Conservation (phyloP, 2,113 vertebrate species). For the Gobius niger region DNA sequence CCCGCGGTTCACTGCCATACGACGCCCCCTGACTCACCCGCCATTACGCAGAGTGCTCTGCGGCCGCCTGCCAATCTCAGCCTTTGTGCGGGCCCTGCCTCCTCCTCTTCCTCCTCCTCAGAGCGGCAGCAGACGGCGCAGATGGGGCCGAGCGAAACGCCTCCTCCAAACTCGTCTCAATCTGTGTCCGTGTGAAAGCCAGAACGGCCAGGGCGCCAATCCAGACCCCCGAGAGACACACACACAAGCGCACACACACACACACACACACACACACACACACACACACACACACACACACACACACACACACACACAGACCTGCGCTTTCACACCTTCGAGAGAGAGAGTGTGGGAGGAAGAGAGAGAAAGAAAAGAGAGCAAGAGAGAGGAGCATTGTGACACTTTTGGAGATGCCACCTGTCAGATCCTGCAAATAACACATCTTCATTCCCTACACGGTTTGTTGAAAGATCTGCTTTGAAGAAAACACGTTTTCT, state of each 20-base stretch:
- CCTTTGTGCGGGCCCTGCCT: constrained; percentile 51
- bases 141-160: constrained; percentile 55
- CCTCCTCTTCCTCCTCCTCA: constrained; percentile 48
- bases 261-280: constrained; percentile 9
- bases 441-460: not conserved
- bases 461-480: not conserved
- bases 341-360: not conserved
- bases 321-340: constrained; percentile 37
- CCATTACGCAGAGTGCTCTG: constrained; percentile 13
- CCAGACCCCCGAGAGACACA: constrained; percentile 60
- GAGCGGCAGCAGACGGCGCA: constrained; percentile 51
- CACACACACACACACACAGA: constrained; percentile 19
- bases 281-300: constrained; percentile 10
- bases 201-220: constrained; percentile 46
- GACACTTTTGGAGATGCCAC: constrained; percentile 60
- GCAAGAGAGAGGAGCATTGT: constrained; percentile 30
- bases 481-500: not conserved
- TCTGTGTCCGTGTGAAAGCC: constrained; percentile 54
- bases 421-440: constrained; percentile 36
- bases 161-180: constrained; percentile 63
- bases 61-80: constrained; percentile 26
- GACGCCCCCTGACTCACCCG: constrained; percentile 42
- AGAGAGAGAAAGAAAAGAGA: not conserved
- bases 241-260: too few relatives aligned
- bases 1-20: constrained; percentile 26